Evolutionary conservation across 2,888 invertebrate species (phyloP).

Genomic region (Caenorhabditis imperialis): DNA sequence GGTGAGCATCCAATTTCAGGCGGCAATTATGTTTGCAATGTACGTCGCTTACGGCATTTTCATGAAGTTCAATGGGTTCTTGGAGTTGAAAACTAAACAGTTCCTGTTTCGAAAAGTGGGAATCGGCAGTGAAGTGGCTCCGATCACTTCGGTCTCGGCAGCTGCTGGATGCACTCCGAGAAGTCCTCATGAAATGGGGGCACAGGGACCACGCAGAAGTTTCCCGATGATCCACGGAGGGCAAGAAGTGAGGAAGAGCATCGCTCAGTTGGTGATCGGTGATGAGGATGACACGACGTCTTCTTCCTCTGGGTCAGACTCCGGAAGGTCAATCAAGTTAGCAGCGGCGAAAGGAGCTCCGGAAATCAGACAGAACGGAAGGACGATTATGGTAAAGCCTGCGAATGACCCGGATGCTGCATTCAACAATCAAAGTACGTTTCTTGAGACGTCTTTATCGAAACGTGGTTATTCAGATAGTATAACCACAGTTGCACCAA

Average conservation of each 20-base stretch:
- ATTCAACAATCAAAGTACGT: constrained; percentile 40
- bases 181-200: constrained; percentile 39
- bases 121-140: constrained; percentile 41
- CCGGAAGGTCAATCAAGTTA: constrained; percentile 7
- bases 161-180: constrained; percentile 31
- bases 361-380: constrained; percentile 40
- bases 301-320: constrained; percentile 22
- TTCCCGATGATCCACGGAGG: constrained; percentile 62
- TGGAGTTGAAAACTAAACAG: constrained; percentile 66
- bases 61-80: constrained; percentile 75
- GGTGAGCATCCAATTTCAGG: constrained; percentile 54
- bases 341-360: constrained; percentile 15
- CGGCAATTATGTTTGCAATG: constrained; percentile 68
- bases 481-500: constrained; percentile 26
- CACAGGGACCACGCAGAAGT: constrained; percentile 51
- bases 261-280: constrained; percentile 62
- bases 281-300: constrained; percentile 48
- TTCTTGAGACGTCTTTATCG: too few species aligned
- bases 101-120: constrained; percentile 44
- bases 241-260: constrained; percentile 57
- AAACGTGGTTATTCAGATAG: constrained; percentile 37
- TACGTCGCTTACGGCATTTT: constrained; percentile 75
- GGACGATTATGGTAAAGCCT: constrained; percentile 54
- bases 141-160: constrained; percentile 5
- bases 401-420: constrained; percentile 31